phyloP scores from a whole-genome alignment of 1,140 invertebrate genomes.

The Phthorimaea operculella region DNA sequence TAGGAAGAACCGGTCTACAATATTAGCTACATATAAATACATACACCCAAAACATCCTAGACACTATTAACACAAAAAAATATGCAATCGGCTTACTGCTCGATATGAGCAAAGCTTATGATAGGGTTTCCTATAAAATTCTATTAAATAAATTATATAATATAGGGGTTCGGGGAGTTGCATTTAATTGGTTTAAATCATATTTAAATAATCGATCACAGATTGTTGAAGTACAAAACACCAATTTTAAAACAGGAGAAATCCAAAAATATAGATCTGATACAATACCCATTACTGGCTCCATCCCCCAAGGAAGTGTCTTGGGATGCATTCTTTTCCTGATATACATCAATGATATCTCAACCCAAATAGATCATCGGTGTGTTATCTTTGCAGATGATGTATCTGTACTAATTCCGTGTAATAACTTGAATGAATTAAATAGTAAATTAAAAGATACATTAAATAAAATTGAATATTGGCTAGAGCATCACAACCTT shows the following conservation, averaged over 20 bases:
- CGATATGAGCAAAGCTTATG: constrained; percentile 4
- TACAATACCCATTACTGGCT: not conserved
- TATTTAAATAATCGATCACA: not conserved
- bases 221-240: not conserved
- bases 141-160: not conserved
- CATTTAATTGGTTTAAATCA: not conserved
- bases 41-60: not conserved
- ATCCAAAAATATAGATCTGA: not conserved
- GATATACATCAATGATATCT: not conserved
- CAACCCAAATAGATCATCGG: not conserved
- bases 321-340: not conserved
- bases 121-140: not conserved
- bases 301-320: not conserved
- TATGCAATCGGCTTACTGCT: not conserved
- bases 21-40: not conserved
- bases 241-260: not conserved
- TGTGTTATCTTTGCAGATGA: not conserved
- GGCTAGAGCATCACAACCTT: not conserved
- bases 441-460: not conserved
- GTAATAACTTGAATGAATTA: not conserved
- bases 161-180: not conserved
- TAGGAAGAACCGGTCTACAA: not conserved
- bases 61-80: not conserved
- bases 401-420: not conserved
- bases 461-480: not conserved